These are phyloP conservation scores for Patella ulyssiponensis DNA, from an alignment of 2,888 invertebrate genomes.

Conservation along the genomic window DNA sequence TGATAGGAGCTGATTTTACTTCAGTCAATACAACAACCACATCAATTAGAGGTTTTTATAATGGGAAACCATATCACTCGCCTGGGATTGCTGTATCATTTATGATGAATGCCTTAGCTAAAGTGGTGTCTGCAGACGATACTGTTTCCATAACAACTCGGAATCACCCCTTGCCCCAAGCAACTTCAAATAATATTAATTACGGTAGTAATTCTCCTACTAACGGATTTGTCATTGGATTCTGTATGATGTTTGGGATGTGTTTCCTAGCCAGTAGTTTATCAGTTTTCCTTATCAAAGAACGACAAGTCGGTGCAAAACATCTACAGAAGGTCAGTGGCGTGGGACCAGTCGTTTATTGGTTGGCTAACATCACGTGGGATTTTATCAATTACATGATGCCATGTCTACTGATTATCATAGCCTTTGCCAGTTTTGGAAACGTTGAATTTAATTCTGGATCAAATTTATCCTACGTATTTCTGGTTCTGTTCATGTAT, in stretches of 20 bases:
- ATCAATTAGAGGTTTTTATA: conserved; percentile 82
- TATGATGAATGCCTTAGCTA: conserved; percentile 43
- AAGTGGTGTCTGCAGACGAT: conserved; percentile 26
- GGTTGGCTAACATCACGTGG: conserved; percentile 81
- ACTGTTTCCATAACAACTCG: conserved; percentile 37
- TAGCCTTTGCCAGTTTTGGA: conserved; percentile 79
- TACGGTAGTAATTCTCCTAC: background rate
- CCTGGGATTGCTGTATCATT: conserved; percentile 78
- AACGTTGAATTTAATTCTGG: conserved; percentile 77
- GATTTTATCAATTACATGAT: conserved; percentile 79
- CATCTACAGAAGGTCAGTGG: conserved; percentile 69
- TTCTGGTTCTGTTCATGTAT: conserved; percentile 79
- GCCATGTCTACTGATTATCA: conserved; percentile 76
- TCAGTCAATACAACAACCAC: conserved; percentile 12
- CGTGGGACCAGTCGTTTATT: conserved; percentile 76
- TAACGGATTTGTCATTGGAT: conserved; percentile 51
- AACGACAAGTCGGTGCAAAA: conserved; percentile 58
- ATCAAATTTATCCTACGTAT: conserved; percentile 70
- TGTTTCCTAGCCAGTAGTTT: conserved; percentile 66
- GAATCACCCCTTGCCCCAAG: conserved; percentile 44
- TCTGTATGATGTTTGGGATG: conserved; percentile 64
- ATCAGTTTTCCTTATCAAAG: conserved; percentile 63
- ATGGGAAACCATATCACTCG: conserved; percentile 84
- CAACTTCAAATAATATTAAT: conserved; percentile 17
- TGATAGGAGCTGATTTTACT: conserved; percentile 60